Base-by-base conservation (phyloP, 2,888 invertebrate species). In the Melinopterus prodromus region DNA sequence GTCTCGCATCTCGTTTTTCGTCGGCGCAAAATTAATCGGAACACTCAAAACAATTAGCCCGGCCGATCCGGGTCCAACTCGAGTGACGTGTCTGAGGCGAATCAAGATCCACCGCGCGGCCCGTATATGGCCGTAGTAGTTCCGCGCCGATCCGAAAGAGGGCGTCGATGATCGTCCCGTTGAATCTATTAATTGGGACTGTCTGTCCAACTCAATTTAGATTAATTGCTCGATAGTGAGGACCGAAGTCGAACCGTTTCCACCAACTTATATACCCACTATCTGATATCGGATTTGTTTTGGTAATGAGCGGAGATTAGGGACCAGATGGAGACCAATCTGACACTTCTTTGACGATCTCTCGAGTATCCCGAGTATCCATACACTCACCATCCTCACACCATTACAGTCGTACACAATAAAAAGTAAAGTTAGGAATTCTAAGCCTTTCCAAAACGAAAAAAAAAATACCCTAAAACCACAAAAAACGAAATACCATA, bases 131-230 rank as follows among this genome's bases (percentile, higher is more conserved):
- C 53, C 53, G 53, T 53, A 7, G 53, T 53, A 53, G 53, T 53
- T 9, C 53, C 53, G 7, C 53, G 53, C 12, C 53, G 2, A 4
- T 53, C 53, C 53, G 53, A 4, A 7, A 6, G 53, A 53, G 53
- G 53, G 74, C 37, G 74, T 71, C n/a, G 76, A 37, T 36, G 69
- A 38, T 35, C 72, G 72, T 80, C 77, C 35, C 16, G 35, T 76
- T 82, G 80, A 79, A 85, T 87, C 86, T 87, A 87, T 87, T 87
- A 87, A 87, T 87, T 87, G 86, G 87, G 86, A 86, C 86, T 86
- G 86, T 86, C 86, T 87, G 87, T 86, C 86, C 83, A 84, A 85
- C 85, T 87, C 87, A 87, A 87, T 88, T 87, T 88, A 87, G 88
- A 88, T 88, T 88, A 88, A 88, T 88, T 87, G 87, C 86, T 87